Conservation (phyloP, 2,797 vertebrate genomes). For the Danio jaintianensis region DNA sequence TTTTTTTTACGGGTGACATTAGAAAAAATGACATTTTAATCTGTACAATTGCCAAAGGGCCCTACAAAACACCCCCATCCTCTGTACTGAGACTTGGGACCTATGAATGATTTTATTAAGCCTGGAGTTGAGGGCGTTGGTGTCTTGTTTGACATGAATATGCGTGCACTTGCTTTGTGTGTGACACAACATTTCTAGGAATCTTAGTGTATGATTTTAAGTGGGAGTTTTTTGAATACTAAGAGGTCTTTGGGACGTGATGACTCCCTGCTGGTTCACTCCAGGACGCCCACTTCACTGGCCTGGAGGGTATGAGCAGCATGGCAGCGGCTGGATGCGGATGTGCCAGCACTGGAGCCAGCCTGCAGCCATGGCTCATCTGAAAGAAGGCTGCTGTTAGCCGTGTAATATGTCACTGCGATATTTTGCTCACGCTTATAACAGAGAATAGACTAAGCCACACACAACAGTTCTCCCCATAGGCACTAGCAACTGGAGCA, state of each 20-base stretch:
- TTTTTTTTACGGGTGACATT: constrained; percentile 70
- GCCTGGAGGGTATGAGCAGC: neutral
- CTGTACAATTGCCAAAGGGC: constrained; percentile 68
- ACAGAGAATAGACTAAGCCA: constrained; percentile 72
- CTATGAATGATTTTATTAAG: neutral
- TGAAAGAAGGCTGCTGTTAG: constrained; percentile 71
- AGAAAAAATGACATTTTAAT: constrained; percentile 78
- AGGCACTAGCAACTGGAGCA: constrained; percentile 69
- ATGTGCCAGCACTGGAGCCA: constrained; percentile 65
- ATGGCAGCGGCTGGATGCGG: neutral
- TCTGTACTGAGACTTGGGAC: neutral
- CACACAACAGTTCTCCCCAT: constrained; percentile 61
- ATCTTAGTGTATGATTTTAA: constrained; percentile 1
- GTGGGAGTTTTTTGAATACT: constrained; percentile 12
- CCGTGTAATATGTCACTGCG: constrained; percentile 75
- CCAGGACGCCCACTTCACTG: neutral
- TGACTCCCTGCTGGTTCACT: neutral
- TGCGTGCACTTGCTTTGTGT: neutral
- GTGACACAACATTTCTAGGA: neutral
- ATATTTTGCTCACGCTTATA: constrained; percentile 72
- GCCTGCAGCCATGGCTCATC: constrained; percentile 69
- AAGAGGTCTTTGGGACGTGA: neutral
- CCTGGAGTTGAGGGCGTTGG: neutral
- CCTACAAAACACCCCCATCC: neutral
- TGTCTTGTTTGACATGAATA: neutral